phyloP scores from a whole-genome alignment of 2,797 vertebrate species.

The Morus bassanus region DNA sequence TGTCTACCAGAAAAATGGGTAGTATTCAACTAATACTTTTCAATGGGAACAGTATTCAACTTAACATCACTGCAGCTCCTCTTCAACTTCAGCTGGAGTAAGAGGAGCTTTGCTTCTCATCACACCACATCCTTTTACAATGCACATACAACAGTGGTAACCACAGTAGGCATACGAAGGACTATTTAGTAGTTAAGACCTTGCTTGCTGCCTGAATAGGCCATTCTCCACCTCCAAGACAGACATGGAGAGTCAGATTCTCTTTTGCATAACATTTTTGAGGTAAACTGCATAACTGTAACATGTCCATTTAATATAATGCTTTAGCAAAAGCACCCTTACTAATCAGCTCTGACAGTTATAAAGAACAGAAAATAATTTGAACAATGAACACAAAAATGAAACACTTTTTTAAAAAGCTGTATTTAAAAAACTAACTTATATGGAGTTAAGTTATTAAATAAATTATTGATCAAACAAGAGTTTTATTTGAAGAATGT shows the following conservation, averaged over 20 bases:
- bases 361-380: neutral
- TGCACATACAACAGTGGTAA: neutral
- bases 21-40: neutral
- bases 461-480: neutral
- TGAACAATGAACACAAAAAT: neutral
- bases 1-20: neutral
- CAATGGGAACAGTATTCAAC: neutral
- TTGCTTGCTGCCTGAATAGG: neutral
- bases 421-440: neutral
- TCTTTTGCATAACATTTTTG: neutral
- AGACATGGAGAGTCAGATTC: neutral
- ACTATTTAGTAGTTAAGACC: neutral
- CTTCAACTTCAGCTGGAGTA: neutral
- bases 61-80: neutral
- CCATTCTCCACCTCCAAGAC: neutral
- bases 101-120: neutral
- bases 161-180: fast-evolving
- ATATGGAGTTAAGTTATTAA: neutral
- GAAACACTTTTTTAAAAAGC: neutral
- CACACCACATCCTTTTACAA: neutral
- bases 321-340: neutral
- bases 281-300: neutral
- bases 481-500: neutral
- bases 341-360: neutral
- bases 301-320: neutral